A percentile compares a stretch with the other conserved stretches of the same genome.
Conservation (phyloP, 2,113 vertebrate genomes). For the Oreocharis arfaki region DNA sequence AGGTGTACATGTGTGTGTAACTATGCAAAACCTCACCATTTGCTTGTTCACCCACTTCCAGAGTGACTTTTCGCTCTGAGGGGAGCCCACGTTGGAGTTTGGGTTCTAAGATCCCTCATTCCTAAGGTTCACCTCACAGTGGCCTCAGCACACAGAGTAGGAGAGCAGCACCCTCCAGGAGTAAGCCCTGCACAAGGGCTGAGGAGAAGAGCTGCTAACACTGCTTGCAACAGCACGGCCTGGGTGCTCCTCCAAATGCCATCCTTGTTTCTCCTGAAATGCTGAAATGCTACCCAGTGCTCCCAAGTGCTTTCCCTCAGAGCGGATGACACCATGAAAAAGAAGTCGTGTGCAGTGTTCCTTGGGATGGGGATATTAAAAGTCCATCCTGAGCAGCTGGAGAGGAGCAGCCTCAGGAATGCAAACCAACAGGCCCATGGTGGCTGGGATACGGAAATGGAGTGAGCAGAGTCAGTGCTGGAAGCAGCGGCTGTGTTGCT, state of each 20-base stretch:
- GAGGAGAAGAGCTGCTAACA: neutral
- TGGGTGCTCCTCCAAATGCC: neutral
- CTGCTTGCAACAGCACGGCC: neutral
- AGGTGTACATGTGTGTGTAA: neutral
- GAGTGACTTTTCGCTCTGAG: neutral
- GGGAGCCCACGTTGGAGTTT: fast-evolving
- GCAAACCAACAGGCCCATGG: neutral
- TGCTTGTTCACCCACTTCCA: neutral
- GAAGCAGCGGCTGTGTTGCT: neutral
- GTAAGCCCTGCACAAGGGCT: neutral
- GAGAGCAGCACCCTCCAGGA: neutral
- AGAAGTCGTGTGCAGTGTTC: neutral
- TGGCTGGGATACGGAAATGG: neutral
- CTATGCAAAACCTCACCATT: neutral
- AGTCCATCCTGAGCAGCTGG: neutral
- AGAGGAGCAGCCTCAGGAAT: neutral
- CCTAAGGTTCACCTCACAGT: neutral
- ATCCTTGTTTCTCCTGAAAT: neutral
- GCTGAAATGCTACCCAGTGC: neutral
- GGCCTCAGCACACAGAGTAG: neutral
- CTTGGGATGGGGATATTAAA: neutral
- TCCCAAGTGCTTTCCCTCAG: neutral
- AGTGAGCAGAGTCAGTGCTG: neutral
- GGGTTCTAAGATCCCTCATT: neutral
- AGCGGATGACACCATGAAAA: fast-evolving